Evolutionary conservation across 1,140 invertebrate species (phyloP).

Genomic region (Pseudoatta argentina): DNA sequence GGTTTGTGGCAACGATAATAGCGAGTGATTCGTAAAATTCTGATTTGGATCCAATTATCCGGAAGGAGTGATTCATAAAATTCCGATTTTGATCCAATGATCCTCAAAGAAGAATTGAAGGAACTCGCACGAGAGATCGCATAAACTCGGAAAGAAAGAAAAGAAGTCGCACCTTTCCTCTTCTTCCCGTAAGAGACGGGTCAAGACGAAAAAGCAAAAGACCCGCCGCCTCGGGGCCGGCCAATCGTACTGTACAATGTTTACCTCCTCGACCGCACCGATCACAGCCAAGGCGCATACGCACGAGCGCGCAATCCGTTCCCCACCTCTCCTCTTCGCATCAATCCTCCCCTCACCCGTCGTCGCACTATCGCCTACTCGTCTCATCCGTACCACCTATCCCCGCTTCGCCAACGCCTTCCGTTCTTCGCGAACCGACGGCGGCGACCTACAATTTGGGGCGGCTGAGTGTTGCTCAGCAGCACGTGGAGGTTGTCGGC

Average conservation of each 20-base stretch:
- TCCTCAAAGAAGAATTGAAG: background rate
- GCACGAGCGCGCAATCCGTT: conserved; percentile 54
- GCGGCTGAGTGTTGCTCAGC: conserved; percentile 78
- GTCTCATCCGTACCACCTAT: conserved; percentile 6
- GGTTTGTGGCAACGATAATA: background rate
- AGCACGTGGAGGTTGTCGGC: conserved; percentile 84
- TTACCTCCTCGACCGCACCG: conserved; percentile 83
- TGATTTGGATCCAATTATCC: no score
- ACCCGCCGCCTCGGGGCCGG: conserved; percentile 83
- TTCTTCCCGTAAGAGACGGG: background rate
- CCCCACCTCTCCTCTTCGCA: conserved; percentile 68
- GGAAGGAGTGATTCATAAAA: background rate
- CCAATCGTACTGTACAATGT: conserved; percentile 85
- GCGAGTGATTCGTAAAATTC: background rate
- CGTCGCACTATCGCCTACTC: background rate
- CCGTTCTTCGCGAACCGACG: conserved; percentile 54
- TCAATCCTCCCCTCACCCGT: conserved; percentile 2
- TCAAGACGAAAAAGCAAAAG: conserved; percentile 80
- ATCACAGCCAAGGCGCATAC: conserved; percentile 76
- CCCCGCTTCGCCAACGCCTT: conserved; percentile 18
- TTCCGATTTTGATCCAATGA: background rate
- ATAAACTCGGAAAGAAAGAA: background rate
- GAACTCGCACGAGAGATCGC: background rate
- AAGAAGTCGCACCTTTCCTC: background rate
- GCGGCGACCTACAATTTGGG: conserved; percentile 85